A percentile compares a stretch with the other conserved stretches of the same genome.
These are phyloP conservation scores for Protonibea diacanthus DNA, from an alignment of 2,797 vertebrate species.

Conservation along the genomic window DNA sequence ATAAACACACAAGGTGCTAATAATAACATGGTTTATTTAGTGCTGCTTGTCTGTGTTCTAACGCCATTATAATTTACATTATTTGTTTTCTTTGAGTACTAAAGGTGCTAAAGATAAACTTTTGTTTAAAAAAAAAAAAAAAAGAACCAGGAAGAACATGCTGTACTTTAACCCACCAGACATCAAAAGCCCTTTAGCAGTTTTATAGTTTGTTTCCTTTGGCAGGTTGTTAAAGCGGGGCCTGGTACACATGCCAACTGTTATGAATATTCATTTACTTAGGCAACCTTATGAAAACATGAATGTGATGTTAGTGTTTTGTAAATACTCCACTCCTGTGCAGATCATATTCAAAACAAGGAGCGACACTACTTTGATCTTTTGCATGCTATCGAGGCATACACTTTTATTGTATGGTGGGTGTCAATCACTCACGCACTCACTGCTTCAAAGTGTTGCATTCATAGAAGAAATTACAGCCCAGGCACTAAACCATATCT, in stretches of 20 bases:
- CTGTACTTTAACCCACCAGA: conserved; percentile 51
- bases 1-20: conserved; percentile 1
- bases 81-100: conserved; percentile 19
- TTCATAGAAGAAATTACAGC: conserved; percentile 31
- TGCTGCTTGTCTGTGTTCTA: not conserved
- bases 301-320: conserved; percentile 38
- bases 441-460: conserved; percentile 17
- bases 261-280: conserved; percentile 63
- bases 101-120: conserved; percentile 52
- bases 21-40: not conserved
- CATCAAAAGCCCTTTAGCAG: conserved; percentile 64
- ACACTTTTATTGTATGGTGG: conserved; percentile 8
- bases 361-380: conserved; percentile 45
- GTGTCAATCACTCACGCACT: conserved; percentile 26
- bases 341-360: conserved; percentile 29
- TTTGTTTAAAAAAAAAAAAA: conserved; percentile 50
- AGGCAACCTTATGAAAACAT: conserved; percentile 43
- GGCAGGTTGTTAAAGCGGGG: conserved; percentile 52
- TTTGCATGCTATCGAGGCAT: conserved; percentile 14
- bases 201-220: conserved; percentile 75
- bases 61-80: conserved; percentile 7
- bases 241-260: conserved; percentile 36
- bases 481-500: conserved; percentile 15
- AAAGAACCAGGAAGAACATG: conserved; percentile 61
- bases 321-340: conserved; percentile 40